Conservation (phyloP, 1,140 invertebrate genomes). For the Diachasmimorpha longicaudata region DNA sequence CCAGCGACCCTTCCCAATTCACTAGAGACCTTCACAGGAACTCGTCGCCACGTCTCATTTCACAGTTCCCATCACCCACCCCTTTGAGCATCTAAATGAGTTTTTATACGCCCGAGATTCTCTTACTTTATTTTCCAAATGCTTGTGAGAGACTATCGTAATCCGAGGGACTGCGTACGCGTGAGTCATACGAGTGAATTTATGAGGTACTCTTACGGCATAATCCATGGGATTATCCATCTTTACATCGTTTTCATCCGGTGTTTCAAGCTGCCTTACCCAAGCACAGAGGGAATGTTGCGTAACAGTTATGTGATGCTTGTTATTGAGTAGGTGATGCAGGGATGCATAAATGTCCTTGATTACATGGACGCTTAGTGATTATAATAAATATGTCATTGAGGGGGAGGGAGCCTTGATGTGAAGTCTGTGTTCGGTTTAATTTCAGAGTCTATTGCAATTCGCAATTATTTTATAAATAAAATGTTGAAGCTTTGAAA, state of each 20-base stretch:
- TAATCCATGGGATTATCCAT: constrained; percentile 27
- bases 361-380: no score
- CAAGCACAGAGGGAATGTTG: background rate
- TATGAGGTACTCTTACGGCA: constrained; percentile 18
- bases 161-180: constrained; percentile 5
- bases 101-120: constrained; percentile 28
- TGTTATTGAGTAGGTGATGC: background rate
- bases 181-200: constrained; percentile 31
- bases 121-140: constrained; percentile 22
- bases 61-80: background rate
- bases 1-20: background rate
- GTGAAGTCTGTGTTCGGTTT: no score
- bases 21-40: background rate
- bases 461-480: no score
- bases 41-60: constrained; percentile 31
- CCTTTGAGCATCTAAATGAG: constrained; percentile 22
- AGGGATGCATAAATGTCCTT: no score
- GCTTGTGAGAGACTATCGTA: background rate
- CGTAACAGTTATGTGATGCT: background rate
- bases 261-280: background rate
- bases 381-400: no score
- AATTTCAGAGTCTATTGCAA: no score
- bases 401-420: no score
- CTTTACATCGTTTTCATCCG: background rate
- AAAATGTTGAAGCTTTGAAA: no score